Evolutionary conservation across 2,797 vertebrate species (phyloP).

Genomic region (Podargus strigoides): DNA sequence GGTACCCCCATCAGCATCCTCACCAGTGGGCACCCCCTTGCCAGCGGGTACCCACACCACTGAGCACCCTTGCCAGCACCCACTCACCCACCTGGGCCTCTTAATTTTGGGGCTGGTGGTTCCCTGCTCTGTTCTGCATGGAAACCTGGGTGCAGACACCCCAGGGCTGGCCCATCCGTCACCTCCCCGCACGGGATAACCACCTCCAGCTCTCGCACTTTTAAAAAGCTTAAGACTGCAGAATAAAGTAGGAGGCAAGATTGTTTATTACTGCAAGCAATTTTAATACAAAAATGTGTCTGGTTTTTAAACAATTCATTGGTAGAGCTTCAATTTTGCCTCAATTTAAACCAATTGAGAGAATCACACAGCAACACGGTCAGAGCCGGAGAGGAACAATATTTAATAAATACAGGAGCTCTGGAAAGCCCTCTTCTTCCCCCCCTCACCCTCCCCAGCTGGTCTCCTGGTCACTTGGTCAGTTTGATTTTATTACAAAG

Average conservation of each 20-base stretch:
- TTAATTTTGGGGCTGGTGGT: background rate
- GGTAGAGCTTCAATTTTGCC: constrained; percentile 81
- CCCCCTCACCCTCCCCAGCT: background rate
- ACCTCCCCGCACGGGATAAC: accelerated
- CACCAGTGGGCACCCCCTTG: accelerated
- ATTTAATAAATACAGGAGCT: constrained; percentile 70
- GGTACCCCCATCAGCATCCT: background rate
- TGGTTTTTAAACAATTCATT: constrained; percentile 82
- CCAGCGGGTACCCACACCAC: background rate
- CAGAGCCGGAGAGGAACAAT: constrained; percentile 70
- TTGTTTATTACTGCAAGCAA: constrained; percentile 80
- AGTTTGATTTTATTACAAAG: constrained; percentile 60
- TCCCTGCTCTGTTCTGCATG: background rate
- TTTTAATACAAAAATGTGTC: constrained; percentile 84
- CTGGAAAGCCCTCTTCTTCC: constrained; percentile 55
- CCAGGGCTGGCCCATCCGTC: accelerated
- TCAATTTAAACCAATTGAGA: constrained; percentile 81
- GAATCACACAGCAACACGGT: constrained; percentile 82
- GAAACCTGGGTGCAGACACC: accelerated
- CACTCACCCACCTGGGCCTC: background rate
- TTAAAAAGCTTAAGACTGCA: background rate
- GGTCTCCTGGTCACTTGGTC: constrained; percentile 58
- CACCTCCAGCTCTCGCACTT: background rate
- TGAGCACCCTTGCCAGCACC: background rate
- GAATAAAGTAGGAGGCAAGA: constrained; percentile 71